Evolutionary conservation across 2,888 invertebrate genomes (phyloP).

Genomic region (Apodemia zela): DNA sequence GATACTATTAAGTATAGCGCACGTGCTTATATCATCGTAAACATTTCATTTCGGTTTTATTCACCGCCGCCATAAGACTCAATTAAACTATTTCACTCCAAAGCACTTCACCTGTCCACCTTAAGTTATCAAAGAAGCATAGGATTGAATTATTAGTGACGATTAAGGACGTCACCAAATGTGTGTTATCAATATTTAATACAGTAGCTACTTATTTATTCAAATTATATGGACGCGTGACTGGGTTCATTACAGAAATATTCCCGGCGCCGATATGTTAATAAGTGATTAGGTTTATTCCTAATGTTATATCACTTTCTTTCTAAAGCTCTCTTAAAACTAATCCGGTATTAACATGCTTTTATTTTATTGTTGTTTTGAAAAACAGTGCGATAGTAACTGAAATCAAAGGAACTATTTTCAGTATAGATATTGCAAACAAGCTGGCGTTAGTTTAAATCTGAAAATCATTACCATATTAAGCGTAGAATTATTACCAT

Average conservation of each 20-base stretch:
- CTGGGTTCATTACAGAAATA: slow-evolving; percentile 67
- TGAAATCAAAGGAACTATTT: background rate
- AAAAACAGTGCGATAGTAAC: background rate
- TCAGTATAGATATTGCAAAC: background rate
- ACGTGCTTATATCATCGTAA: slow-evolving; percentile 46
- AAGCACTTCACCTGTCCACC: slow-evolving; percentile 48
- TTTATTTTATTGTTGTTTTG: background rate
- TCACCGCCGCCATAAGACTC: slow-evolving; percentile 44
- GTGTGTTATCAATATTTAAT: slow-evolving; percentile 76
- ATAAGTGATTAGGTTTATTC: slow-evolving; percentile 37
- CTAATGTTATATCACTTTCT: slow-evolving; percentile 22
- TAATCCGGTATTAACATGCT: background rate
- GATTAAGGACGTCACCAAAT: slow-evolving; percentile 69
- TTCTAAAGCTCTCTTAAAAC: background rate
- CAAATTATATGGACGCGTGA: slow-evolving; percentile 73
- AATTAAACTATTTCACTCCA: slow-evolving; percentile 65
- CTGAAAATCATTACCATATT: no score
- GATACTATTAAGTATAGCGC: slow-evolving; percentile 2
- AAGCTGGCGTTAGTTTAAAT: no score
- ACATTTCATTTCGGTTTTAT: slow-evolving; percentile 54
- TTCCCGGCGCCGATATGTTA: slow-evolving; percentile 50
- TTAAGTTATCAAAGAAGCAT: slow-evolving; percentile 63
- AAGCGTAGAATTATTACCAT: no score
- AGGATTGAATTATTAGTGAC: slow-evolving; percentile 72
- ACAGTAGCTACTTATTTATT: slow-evolving; percentile 73